Percentiles rank a stretch among this genome's conserved stretches.
These are phyloP conservation scores for Scolanthus callimorphus DNA, from an alignment of 92 coral and sea anemone species.

Conservation along the genomic window DNA sequence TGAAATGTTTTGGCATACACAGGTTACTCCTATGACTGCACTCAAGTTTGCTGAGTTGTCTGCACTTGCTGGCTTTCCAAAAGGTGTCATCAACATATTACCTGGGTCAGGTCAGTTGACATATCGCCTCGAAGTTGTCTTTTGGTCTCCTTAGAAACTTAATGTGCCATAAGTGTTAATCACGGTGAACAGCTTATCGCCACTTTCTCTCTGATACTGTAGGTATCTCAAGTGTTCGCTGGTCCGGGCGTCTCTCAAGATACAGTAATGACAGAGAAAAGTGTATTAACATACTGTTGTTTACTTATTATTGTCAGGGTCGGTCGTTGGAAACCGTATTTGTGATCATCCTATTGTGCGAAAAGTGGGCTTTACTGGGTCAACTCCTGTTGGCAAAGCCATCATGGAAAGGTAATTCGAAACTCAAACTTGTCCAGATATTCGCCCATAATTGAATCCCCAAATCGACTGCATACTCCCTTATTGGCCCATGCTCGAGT, in stretches of 20 bases:
- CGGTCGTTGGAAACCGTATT: conserved; percentile 90
- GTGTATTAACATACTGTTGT: not conserved
- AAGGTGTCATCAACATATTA: conserved; percentile 92
- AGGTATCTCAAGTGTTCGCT: too few relatives aligned
- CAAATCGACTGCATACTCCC: too few relatives aligned
- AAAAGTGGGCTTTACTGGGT: conserved; percentile 96
- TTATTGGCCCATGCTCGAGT: too few relatives aligned
- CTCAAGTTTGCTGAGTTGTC: conserved; percentile 95
- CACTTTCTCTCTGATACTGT: too few relatives aligned
- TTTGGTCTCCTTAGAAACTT: too few relatives aligned
- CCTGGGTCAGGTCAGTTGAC: conserved; percentile 93
- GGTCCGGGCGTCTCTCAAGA: too few relatives aligned
- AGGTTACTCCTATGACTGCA: conserved; percentile 98
- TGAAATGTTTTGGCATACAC: not conserved
- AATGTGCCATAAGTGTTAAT: too few relatives aligned
- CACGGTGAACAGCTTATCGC: too few relatives aligned
- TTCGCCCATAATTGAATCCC: not conserved
- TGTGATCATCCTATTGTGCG: conserved; percentile 89
- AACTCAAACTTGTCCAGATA: not conserved
- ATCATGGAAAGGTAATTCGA: conserved; percentile 87
- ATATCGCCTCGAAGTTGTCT: too few relatives aligned
- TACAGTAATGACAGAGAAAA: not conserved
- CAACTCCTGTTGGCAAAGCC: conserved; percentile 92
- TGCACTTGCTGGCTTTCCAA: conserved; percentile 95
- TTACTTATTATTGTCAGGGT: conserved; percentile 40